Percentiles rank a stretch among this genome's conserved stretches.
These are phyloP conservation scores for Agrochola circellaris DNA, from an alignment of 2,888 invertebrate species.

Conservation along the genomic window DNA sequence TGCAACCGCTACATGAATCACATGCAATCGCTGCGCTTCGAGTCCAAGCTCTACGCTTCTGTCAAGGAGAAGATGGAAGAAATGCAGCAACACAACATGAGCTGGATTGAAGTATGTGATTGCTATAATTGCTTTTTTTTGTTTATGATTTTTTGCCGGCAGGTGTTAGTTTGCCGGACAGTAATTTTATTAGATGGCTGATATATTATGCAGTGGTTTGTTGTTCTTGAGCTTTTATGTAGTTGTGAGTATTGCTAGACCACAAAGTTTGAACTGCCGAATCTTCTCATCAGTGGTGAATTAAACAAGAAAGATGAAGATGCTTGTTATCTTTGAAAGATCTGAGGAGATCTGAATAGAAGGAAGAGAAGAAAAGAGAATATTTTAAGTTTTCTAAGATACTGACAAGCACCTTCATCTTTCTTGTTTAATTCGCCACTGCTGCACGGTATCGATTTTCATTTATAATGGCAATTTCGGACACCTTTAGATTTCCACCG, in stretches of 20 bases:
- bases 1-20: conserved; percentile 99
- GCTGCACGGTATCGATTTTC: not conserved
- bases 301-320: too few relatives aligned
- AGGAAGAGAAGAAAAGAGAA: too few relatives aligned
- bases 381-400: too few relatives aligned
- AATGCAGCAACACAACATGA: conserved; percentile 99
- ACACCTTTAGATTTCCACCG: not conserved
- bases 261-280: not conserved
- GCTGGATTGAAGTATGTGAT: conserved; percentile 97
- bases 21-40: conserved; percentile 99
- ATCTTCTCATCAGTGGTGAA: not conserved
- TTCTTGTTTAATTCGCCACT: not conserved
- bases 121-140: not conserved
- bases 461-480: not conserved
- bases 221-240: not conserved
- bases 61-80: conserved; percentile 99
- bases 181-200: not conserved
- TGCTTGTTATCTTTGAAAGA: too few relatives aligned
- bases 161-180: not conserved
- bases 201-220: not conserved
- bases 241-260: not conserved
- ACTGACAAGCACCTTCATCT: not conserved
- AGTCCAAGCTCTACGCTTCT: conserved; percentile 98
- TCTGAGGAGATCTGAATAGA: too few relatives aligned
- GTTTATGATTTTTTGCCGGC: not conserved